Evolutionary conservation across 64 coral and sea anemone species (phyloP), one percentile per base, ranked within the genome.

Genomic region (Pocillopora verrucosa): DNA sequence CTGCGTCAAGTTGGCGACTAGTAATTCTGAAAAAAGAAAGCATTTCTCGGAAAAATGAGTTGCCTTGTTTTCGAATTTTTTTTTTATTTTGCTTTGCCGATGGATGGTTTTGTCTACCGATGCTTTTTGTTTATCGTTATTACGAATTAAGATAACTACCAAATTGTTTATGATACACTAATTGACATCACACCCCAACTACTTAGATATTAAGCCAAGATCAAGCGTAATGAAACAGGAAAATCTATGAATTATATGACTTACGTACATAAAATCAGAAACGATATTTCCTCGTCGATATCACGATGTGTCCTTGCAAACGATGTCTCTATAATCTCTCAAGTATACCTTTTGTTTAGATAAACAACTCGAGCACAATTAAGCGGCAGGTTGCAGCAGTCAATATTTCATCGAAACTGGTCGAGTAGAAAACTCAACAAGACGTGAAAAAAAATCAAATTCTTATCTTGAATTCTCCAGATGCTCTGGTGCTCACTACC

Each of bases 371-470:
- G 24, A 34, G 2, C 24, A 26, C 60, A 20, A 65, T 83, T 72
- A 85, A 72, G 25, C 20, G 75, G 68, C 82, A 72, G 82, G 82
- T 85, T 56, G 22, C 37, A 19, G 61, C 56, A 34, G 35, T 83
- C 80, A 67, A 81, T 63, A 63, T 81, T 83, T 67, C 12, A 45
- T 63, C 62, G 63, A 64, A 65, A 34, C 41, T 38, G 11, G 16
- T 83, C 34, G 10, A 65, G 35, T 65, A 83, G 60, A 65, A 67
- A 82, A 83, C 67, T n/a, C 11, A 83, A 30, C 67, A 70, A 70
- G 20, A 30, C 10, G 4, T 70, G 67, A 70, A 70, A 30, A 30
- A 25, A n/a, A 70, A 70, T 10, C 41, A 51, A 51, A 70, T 11
- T 70, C 67, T 70, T 70, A 19, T 24, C 22, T 70, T n/a, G 10